Percentiles rank a stretch among this genome's conserved stretches.
Conservation (phyloP, 2,113 vertebrate genomes). For the Ophthalmolycus amberensis region DNA sequence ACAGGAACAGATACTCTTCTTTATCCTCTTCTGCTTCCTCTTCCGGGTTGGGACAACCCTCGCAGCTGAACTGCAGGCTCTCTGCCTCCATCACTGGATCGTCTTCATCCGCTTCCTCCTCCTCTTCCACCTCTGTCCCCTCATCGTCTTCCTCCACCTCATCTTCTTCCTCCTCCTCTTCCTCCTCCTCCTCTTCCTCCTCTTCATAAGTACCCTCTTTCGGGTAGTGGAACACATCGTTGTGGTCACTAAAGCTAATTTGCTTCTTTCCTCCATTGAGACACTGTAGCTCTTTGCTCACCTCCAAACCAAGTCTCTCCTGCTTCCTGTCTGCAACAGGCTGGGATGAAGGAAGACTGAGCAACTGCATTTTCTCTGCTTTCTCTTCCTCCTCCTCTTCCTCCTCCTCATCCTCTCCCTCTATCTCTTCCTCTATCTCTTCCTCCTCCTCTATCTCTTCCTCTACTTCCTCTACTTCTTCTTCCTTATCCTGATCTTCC, state of each 20-base stretch:
- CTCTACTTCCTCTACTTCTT: conserved; percentile 25
- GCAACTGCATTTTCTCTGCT: conserved; percentile 67
- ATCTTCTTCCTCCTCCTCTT: conserved; percentile 47
- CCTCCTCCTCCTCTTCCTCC: conserved; percentile 64
- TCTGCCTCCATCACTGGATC: conserved; percentile 89
- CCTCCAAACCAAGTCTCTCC: conserved; percentile 63
- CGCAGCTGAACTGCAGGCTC: conserved; percentile 84
- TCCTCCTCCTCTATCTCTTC: conserved; percentile 23
- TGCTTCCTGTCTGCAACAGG: conserved; percentile 10
- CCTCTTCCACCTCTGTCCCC: conserved; percentile 51
- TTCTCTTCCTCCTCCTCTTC: conserved; percentile 56
- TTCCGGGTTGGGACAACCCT: conserved; percentile 82
- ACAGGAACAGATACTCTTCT: conserved; percentile 59
- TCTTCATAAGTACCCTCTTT: conserved; percentile 64
- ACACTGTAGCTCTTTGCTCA: conserved; percentile 54
- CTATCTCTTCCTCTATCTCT: background rate
- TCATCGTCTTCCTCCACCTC: conserved; percentile 54
- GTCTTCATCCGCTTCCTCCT: conserved; percentile 62
- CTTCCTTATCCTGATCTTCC: conserved; percentile 28
- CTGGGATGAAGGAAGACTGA: conserved; percentile 40
- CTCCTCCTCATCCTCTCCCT: conserved; percentile 33
- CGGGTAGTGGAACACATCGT: conserved; percentile 76
- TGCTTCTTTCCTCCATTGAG: conserved; percentile 57
- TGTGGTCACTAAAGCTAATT: conserved; percentile 69
- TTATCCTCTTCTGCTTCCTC: conserved; percentile 72